Evolutionary conservation across 2,888 invertebrate genomes (phyloP), one percentile per base, ranked within the genome.

Genomic region (Cheilosia pagana): DNA sequence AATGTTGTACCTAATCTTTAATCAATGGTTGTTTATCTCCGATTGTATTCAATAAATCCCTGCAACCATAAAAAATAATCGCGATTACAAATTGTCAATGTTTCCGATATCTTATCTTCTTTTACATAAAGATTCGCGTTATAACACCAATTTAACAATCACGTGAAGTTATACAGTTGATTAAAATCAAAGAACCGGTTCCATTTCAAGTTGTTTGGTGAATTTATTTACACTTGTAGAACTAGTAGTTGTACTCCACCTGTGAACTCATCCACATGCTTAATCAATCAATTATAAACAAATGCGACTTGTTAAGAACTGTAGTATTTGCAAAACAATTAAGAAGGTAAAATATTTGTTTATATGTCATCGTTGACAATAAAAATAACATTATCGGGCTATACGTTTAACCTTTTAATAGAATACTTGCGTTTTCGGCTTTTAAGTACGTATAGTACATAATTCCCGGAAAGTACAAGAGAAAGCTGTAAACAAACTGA

Each of bases 241-340:
- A 43, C 10, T 31, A 10, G 16, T 6, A 16, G 0, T 16, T 43
- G 5, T n/a, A 43, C 43, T 43, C 16, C 14, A 43, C 8, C 53
- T 53, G 31, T 31, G 55, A 55, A 31, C 55, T 55, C 31, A 55
- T 55, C 55, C 55, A 55, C 28, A 31, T 19, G n/a, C 55, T 31
- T 31, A 28, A 55, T 31, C 55, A 55, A 55, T 55, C 31, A 31
- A 43, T 16, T 16, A 8, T 43, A n/a, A 16, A 43, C 2, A 43
- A 43, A 43, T 43, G 16, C 8, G 43, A 16, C 1, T 43, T n/a
- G 16, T 43, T 43, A n/a, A 6, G 5, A 7, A n/a, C 16, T 43
- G n/a, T 43, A 16, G n/a, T 43, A 16, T 43, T 43, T 43, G 16
- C 43, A 43, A 43, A 43, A 16, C 16, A 16, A 43, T 43, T 43